Evolutionary conservation across 1,140 invertebrate species (phyloP), one percentile per base, ranked within the genome.

Genomic region (Bombus soroeensis): DNA sequence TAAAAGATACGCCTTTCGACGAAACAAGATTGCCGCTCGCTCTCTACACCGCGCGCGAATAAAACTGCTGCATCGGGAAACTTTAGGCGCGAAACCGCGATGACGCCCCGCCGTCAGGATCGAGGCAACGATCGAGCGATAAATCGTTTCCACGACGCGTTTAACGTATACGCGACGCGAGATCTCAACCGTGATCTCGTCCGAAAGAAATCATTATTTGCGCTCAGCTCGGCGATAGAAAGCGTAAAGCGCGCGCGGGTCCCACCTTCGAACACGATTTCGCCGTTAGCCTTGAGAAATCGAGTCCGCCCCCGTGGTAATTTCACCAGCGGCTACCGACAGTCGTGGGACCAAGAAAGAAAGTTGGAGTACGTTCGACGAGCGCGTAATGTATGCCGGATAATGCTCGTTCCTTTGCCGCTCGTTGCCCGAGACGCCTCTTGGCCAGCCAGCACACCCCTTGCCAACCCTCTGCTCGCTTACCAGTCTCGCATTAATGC

Each of bases 401-500:
- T 66, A 73, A 81, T 71, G 79, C 41, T 47, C 41, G 74, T 68
- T 53, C 87, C 75, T 85, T 81, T 37, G 32, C 75, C 64, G 76
- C 70, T 86, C 79, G 80, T 79, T 32, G 32, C 8, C 22, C 39
- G 28, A n/a, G 28, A 22, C 79, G 57, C 18, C 28, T 39, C 39
- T 79, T 59, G 82, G 82, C 43, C 82, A 34, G 41, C 59, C 57
- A 28, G 12, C 18, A 6, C 41, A 37, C 73, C 71, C 37, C 18
- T 62, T 39, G 3, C 39, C 37, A 25, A 25, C 32, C 15, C 39
- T 34, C 25, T 47, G 59, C 71, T 79, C 80, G n/a, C 77, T 73
- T 71, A 59, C 83, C 62, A 74, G 59, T 64, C 68, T 68, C 79
- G 81, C 89, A 90, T 89, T 92, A 92, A 93, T 93, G 91, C 89